Conservation (phyloP, 2,113 vertebrate genomes). For the Opisthocomus hoazin region DNA sequence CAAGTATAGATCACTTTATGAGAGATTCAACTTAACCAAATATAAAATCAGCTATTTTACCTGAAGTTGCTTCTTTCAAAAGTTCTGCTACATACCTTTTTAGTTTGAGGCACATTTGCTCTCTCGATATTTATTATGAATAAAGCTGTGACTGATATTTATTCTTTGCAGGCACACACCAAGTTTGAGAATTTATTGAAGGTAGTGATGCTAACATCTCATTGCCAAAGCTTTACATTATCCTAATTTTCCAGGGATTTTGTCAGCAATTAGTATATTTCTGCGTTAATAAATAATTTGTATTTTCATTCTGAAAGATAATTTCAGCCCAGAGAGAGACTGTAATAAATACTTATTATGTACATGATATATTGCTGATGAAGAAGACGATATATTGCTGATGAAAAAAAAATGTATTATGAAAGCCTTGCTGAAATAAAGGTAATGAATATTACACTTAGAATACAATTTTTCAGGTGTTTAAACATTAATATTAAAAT, state of each 20-base stretch:
- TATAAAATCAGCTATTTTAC: not conserved
- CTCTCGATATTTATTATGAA: not conserved
- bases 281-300: not conserved
- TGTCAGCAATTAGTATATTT: conserved; percentile 19
- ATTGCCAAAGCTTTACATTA: not conserved
- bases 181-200: not conserved
- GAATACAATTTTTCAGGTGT: not conserved
- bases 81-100: not conserved
- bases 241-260: not conserved
- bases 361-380: not conserved
- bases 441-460: not conserved
- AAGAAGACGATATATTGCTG: not conserved
- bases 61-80: not conserved
- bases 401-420: not conserved
- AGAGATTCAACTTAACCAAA: too few species aligned
- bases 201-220: not conserved
- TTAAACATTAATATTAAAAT: not conserved
- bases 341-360: conserved; percentile 12
- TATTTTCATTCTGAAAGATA: not conserved
- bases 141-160: not conserved
- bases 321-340: not conserved
- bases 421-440: not conserved
- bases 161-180: not conserved
- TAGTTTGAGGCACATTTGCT: not conserved
- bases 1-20: not conserved